These are phyloP conservation scores for Butorides virescens DNA, from an alignment of 2,113 vertebrate species.

Conservation along the genomic window DNA sequence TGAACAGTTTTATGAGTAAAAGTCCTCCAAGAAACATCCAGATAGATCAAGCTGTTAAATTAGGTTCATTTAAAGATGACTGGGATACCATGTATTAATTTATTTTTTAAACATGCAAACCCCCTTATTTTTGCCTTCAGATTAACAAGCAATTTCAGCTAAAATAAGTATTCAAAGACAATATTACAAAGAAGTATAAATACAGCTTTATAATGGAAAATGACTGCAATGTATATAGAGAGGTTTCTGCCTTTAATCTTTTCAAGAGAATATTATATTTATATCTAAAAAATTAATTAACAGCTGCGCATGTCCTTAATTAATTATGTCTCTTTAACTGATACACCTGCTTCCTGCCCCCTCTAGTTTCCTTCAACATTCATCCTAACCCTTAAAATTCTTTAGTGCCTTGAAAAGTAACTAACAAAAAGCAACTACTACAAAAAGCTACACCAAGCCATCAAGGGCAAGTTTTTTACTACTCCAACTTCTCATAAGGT, in stretches of 20 bases:
- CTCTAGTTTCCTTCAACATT: neutral
- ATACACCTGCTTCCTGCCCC: neutral
- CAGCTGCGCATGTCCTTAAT: neutral
- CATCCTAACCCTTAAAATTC: neutral
- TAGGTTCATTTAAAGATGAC: neutral
- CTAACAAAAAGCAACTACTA: neutral
- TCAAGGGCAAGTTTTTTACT: neutral
- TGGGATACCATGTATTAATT: neutral
- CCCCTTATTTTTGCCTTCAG: neutral
- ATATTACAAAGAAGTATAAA: neutral
- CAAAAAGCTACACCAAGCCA: neutral
- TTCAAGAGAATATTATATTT: neutral
- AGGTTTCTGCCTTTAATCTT: neutral
- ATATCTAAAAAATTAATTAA: neutral
- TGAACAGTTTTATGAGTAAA: neutral
- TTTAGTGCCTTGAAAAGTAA: neutral
- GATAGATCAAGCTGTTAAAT: neutral
- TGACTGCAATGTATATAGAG: neutral
- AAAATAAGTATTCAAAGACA: neutral
- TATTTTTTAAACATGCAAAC: neutral
- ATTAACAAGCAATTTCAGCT: neutral
- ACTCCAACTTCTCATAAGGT: neutral
- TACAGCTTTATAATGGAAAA: neutral
- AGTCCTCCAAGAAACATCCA: neutral
- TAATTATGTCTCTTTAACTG: neutral